These are phyloP conservation scores for Raja brachyura DNA, from an alignment of 2,113 vertebrate species.

Conservation along the genomic window DNA sequence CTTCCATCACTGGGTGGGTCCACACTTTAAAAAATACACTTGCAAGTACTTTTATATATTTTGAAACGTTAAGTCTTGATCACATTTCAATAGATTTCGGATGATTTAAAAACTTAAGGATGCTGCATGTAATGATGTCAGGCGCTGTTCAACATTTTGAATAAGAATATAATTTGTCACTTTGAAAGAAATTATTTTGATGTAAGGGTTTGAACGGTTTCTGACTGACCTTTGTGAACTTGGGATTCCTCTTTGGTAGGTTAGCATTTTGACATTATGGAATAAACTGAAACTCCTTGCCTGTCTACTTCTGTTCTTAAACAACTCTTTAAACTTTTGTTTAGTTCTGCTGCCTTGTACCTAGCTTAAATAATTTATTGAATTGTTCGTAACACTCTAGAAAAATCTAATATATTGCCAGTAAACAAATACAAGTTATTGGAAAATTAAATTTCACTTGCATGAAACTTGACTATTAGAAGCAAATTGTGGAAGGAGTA, in stretches of 20 bases:
- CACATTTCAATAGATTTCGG: too few species aligned
- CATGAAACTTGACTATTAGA: neutral
- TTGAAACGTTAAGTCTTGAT: too few species aligned
- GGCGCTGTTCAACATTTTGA: too few species aligned
- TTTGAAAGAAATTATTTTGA: too few species aligned
- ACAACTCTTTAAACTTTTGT: conserved; percentile 7
- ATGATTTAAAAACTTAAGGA: too few species aligned
- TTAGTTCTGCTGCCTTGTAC: neutral
- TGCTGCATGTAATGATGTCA: too few species aligned
- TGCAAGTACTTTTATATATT: too few species aligned
- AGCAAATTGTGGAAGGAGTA: neutral
- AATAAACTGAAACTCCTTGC: neutral
- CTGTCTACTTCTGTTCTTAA: neutral
- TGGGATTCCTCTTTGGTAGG: neutral
- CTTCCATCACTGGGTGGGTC: too few species aligned
- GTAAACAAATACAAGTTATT: neutral
- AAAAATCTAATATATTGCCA: neutral
- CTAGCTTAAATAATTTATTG: neutral
- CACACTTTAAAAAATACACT: too few species aligned
- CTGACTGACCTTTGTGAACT: neutral
- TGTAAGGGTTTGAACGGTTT: neutral
- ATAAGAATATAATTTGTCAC: too few species aligned
- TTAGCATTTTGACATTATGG: neutral
- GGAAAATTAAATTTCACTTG: neutral
- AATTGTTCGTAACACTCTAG: neutral